phyloP scores from a whole-genome alignment of 2,888 invertebrate species.

The Lithophane ornitopus region DNA sequence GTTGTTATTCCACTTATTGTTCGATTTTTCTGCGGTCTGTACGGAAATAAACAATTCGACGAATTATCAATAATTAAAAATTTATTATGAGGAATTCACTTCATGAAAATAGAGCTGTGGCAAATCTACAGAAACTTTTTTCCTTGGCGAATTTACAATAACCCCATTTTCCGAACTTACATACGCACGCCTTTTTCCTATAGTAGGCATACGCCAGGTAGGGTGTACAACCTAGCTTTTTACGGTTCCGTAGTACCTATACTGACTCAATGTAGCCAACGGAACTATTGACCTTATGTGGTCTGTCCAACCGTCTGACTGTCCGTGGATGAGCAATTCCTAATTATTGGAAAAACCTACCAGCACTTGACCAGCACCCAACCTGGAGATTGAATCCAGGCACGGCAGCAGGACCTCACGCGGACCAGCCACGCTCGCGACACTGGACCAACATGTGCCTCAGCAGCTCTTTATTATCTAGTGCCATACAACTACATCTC shows the following conservation, averaged over 20 bases:
- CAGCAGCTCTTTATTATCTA: neutral
- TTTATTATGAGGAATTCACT: no score
- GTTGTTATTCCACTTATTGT: no score
- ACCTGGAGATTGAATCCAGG: neutral
- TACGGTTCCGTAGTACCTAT: neutral
- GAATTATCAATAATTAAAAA: no score
- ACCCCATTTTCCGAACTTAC: neutral
- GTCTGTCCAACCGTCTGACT: neutral
- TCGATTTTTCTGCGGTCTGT: no score
- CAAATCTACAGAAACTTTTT: no score
- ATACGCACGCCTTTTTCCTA: neutral
- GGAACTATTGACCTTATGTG: neutral
- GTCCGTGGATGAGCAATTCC: no score
- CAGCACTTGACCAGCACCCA: no score
- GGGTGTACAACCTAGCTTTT: neutral
- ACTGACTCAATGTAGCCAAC: neutral
- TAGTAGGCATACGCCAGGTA: neutral
- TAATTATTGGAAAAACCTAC: neutral
- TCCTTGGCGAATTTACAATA: no score
- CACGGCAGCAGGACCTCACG: neutral
- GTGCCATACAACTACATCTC: neutral
- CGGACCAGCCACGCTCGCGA: no score
- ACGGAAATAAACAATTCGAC: no score
- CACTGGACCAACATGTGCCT: neutral
- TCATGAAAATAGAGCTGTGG: no score